Evolutionary conservation across 2,113 vertebrate genomes (phyloP), one percentile per base, ranked within the genome.

Genomic region (Motacilla tschutschensis): DNA sequence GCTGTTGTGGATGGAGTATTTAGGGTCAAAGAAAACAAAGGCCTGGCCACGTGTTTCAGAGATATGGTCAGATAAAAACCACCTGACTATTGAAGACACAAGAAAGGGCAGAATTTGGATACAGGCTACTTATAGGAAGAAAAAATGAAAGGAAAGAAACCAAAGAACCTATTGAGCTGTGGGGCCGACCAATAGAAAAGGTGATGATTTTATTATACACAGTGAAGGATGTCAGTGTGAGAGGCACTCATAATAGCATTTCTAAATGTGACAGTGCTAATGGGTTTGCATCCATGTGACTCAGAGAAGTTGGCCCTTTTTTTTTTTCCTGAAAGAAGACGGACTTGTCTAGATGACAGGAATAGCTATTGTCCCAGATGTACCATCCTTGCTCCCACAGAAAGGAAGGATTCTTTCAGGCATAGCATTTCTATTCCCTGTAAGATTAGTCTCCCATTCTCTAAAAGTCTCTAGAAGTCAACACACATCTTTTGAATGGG

Each of bases 201-300:
- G 36, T 74, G 44, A 46, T 62, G 47, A 47, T 43, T 92, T 91
- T 84, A 47, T 92, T 89, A 47, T 28, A 46, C 11, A 55, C 17
- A 16, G 12, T 63, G 64, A 92, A 83, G 54, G 13, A 81, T 73
- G 55, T 91, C 83, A 86, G 41, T 1, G 1, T 41, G 36, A 92
- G 73, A 92, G 43, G 46, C 55, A 70, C 24, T 92, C 40, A 89
- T n/a, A 88, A 51, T 72, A 92, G 40, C 43, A 35, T 86, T 91
- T 84, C 74, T 95, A 48, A 86, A 88, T 73, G 60, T 88, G 88
- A 76, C 71, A 88, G 55, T 73, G 19, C 67, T 93, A 79, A 86
- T 66, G 64, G 44, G 33, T 83, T 92, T 91, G 41, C 79, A 91
- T 79, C 36, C 0, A 0, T 60, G 19, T 72, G 78, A 87, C 51